These are phyloP conservation scores for Callaeas wilsoni DNA, from an alignment of 2,113 vertebrate genomes.

Conservation along the genomic window DNA sequence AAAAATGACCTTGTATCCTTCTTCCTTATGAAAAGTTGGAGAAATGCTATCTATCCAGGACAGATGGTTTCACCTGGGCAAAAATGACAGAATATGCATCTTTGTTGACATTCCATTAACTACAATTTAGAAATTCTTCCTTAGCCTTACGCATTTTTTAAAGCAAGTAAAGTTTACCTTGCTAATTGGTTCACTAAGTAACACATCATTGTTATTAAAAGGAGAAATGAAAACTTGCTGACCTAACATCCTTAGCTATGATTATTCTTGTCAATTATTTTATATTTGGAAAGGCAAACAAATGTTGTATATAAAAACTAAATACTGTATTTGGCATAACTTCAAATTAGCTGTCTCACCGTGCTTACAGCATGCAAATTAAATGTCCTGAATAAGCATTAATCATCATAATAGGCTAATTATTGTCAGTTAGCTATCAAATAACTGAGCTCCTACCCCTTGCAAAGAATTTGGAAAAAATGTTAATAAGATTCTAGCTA, in stretches of 20 bases:
- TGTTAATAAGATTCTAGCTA: neutral
- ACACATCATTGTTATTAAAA: constrained; percentile 48
- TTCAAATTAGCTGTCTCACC: constrained; percentile 57
- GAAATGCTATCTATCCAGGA: constrained; percentile 36
- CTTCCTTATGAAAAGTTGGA: neutral
- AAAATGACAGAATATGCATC: constrained; percentile 61
- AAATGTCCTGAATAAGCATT: constrained; percentile 61
- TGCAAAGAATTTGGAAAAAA: neutral
- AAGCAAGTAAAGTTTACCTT: constrained; percentile 53
- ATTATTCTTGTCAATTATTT: constrained; percentile 81
- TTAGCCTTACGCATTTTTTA: neutral
- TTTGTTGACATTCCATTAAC: constrained; percentile 67
- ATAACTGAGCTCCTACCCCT: constrained; percentile 16
- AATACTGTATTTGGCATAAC: constrained; percentile 58
- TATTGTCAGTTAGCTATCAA: constrained; percentile 55
- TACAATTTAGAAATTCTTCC: constrained; percentile 48
- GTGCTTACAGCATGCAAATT: constrained; percentile 55
- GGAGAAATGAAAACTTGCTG: constrained; percentile 41
- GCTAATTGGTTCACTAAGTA: constrained; percentile 57
- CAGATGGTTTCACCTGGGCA: constrained; percentile 53
- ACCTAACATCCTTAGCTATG: constrained; percentile 51
- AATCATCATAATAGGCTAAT: constrained; percentile 63
- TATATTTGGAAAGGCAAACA: constrained; percentile 72
- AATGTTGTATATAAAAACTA: constrained; percentile 70
- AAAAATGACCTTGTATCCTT: constrained; percentile 46